phyloP scores from a whole-genome alignment of 2,888 invertebrate genomes.

The Leucophenga montana region DNA sequence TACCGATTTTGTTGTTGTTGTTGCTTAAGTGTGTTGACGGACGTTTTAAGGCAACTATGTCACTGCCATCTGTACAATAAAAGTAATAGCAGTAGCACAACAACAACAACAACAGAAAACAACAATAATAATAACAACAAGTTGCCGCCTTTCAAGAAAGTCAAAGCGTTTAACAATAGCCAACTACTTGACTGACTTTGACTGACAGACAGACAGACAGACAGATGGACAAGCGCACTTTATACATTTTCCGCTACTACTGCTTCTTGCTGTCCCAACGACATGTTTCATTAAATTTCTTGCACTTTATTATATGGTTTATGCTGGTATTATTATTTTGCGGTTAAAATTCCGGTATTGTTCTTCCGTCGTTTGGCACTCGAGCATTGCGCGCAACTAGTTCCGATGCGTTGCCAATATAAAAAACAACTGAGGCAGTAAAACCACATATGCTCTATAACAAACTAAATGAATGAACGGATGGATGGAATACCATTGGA shows the following conservation, averaged over 20 bases:
- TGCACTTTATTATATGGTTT: constrained; percentile 9
- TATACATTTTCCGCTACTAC: not conserved
- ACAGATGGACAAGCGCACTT: not conserved
- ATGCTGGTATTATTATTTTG: too few species aligned
- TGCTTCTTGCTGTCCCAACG: not conserved
- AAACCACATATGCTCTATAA: too few species aligned
- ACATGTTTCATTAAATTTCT: constrained; percentile 7
- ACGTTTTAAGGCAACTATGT: constrained; percentile 40
- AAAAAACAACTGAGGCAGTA: constrained; percentile 4
- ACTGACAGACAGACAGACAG: not conserved
- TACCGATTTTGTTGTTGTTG: not conserved
- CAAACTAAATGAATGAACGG: too few species aligned
- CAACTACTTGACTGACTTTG: not conserved
- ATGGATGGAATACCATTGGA: too few species aligned
- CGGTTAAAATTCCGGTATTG: too few species aligned
- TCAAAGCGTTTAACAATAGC: constrained; percentile 3
- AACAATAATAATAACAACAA: constrained; percentile 2
- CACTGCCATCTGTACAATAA: constrained; percentile 35
- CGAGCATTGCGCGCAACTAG: not conserved
- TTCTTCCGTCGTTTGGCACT: too few species aligned
- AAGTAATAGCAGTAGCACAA: not conserved
- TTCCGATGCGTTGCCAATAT: not conserved
- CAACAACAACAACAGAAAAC: not conserved
- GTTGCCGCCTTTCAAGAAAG: not conserved
- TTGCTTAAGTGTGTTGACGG: not conserved